These are phyloP conservation scores for Pollimyrus isidori DNA, from an alignment of 2,113 vertebrate species.

Conservation along the genomic window DNA sequence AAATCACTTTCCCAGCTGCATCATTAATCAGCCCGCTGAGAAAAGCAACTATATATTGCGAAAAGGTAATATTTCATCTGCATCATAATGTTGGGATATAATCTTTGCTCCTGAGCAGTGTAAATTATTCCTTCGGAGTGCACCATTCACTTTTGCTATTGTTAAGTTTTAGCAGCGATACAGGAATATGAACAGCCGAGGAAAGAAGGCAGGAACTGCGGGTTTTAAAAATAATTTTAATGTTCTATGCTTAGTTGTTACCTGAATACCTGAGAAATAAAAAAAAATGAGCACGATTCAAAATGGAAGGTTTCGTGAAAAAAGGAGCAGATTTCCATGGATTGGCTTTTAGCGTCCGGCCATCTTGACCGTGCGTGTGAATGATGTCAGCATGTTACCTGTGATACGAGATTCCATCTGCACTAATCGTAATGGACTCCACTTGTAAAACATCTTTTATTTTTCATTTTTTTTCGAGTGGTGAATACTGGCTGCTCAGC, in stretches of 20 bases:
- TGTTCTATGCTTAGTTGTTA: background rate
- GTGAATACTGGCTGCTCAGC: background rate
- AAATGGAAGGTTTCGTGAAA: background rate
- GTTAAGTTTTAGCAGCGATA: background rate
- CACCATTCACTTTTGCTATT: background rate
- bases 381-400: background rate
- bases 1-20: slow-evolving; percentile 12
- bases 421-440: background rate
- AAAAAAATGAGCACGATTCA: background rate
- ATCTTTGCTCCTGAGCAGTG: slow-evolving; percentile 16
- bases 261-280: background rate
- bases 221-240: background rate
- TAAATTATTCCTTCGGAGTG: slow-evolving; percentile 14
- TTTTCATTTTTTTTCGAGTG: background rate
- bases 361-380: background rate
- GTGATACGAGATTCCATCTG: background rate
- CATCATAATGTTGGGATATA: slow-evolving; percentile 25
- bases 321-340: background rate
- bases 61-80: slow-evolving; percentile 17
- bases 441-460: background rate
- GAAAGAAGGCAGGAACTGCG: background rate
- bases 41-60: background rate
- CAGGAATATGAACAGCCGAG: background rate
- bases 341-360: background rate
- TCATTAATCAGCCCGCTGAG: slow-evolving; percentile 15